phyloP scores from a whole-genome alignment of 1,140 invertebrate genomes.

The Xylocopa sonorina region DNA sequence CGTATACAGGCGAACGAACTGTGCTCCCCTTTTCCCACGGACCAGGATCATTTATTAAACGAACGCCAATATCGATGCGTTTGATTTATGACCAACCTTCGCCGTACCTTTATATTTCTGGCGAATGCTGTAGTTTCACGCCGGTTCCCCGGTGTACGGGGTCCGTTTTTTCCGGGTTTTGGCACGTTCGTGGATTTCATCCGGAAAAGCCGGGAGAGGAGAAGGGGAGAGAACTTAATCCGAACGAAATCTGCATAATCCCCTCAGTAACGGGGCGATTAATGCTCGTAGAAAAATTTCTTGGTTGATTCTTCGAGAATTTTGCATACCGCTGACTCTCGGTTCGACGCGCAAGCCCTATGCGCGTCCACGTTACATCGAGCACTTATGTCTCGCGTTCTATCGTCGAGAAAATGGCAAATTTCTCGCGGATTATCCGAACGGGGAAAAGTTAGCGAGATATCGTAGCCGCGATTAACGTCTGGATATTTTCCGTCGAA shows the following conservation, averaged over 20 bases:
- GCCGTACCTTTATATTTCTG: constrained; percentile 3
- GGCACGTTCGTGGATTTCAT: background rate
- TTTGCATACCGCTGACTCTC: background rate
- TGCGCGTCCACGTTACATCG: background rate
- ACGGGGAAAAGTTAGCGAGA: constrained; percentile 12
- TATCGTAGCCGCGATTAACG: constrained; percentile 18
- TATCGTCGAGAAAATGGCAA: background rate
- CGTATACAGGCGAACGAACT: background rate
- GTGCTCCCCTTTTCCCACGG: background rate
- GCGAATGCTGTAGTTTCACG: background rate
- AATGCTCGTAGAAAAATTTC: background rate
- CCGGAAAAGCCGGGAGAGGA: background rate
- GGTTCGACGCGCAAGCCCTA: too few species aligned
- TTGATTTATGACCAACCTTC: constrained; percentile 31
- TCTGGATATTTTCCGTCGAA: constrained; percentile 38
- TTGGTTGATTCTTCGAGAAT: background rate
- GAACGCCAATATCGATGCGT: constrained; percentile 31
- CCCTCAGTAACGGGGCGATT: background rate
- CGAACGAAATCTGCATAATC: constrained; percentile 12
- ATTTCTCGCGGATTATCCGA: background rate
- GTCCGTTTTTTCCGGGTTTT: background rate
- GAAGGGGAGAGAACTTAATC: background rate
- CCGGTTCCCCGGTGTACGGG: background rate
- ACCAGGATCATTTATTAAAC: constrained; percentile 35
- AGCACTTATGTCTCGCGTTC: too few species aligned